A percentile compares a stretch with the other conserved stretches of the same genome.
Evolutionary conservation across 2,797 vertebrate species (phyloP).

Genomic region (Podarcis lilfordi): DNA sequence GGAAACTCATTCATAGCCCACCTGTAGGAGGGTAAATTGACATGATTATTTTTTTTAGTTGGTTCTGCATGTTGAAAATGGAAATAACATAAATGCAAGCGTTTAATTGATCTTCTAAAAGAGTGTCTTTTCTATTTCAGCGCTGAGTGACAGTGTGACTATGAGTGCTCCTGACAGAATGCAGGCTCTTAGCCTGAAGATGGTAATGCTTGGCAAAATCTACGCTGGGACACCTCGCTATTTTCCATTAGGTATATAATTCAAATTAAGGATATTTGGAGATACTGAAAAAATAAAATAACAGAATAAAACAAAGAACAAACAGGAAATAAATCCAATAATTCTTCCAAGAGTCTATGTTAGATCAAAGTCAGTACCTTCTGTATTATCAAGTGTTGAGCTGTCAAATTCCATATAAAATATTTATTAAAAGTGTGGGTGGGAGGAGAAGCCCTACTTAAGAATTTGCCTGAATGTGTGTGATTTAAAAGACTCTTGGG

Average conservation of each 20-base stretch:
- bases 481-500: no score
- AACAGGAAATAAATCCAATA: neutral
- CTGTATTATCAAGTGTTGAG: neutral
- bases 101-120: neutral
- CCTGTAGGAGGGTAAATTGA: neutral
- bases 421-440: neutral
- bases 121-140: slow-evolving; percentile 72
- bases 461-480: no score
- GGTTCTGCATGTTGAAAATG: neutral
- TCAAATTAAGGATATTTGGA: neutral
- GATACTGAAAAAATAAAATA: neutral
- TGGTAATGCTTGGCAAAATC: slow-evolving; percentile 92
- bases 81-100: neutral
- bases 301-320: neutral
- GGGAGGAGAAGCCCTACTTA: neutral
- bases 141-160: slow-evolving; percentile 86
- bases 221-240: slow-evolving; percentile 94
- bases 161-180: slow-evolving; percentile 91
- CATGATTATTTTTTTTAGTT: no score
- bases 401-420: neutral
- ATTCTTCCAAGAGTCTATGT: neutral
- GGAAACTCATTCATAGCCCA: neutral
- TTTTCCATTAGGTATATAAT: slow-evolving; percentile 89
- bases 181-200: slow-evolving; percentile 92
- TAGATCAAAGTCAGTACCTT: neutral